Conservation (phyloP, 2,888 invertebrate species). For the Temnothorax unifasciatus region DNA sequence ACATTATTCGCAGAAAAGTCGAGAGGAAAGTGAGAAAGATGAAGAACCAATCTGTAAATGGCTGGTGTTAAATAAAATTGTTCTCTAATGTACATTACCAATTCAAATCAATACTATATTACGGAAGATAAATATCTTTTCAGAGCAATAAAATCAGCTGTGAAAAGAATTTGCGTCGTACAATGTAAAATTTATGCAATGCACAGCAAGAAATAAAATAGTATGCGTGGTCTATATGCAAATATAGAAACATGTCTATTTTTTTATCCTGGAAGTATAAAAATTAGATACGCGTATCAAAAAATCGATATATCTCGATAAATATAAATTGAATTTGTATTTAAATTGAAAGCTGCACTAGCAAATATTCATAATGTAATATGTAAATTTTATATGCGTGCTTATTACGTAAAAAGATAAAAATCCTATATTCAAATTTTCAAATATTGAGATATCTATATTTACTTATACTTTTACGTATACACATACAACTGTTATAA, state of each 20-base stretch:
- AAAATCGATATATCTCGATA: background rate
- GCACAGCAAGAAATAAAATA: background rate
- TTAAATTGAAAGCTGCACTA: background rate
- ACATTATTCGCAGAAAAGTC: background rate
- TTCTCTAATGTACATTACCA: slow-evolving; percentile 20
- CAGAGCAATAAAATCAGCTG: background rate
- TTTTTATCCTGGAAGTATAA: background rate
- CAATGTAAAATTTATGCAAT: slow-evolving; percentile 8
- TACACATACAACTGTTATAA: background rate
- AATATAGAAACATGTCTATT: background rate
- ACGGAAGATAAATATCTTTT: background rate
- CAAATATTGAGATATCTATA: background rate
- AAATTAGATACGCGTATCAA: background rate
- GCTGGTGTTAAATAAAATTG: slow-evolving; percentile 19
- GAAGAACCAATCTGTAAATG: slow-evolving; percentile 26
- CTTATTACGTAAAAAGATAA: background rate
- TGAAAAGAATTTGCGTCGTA: background rate
- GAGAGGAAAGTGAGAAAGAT: background rate
- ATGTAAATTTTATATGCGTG: background rate
- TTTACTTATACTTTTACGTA: background rate
- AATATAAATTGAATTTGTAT: background rate
- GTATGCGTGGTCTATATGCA: background rate
- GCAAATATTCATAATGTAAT: background rate
- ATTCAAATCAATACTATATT: slow-evolving; percentile 19
- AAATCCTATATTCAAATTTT: background rate